Conservation (phyloP, 2,888 invertebrate genomes). For the Nezara viridula region DNA sequence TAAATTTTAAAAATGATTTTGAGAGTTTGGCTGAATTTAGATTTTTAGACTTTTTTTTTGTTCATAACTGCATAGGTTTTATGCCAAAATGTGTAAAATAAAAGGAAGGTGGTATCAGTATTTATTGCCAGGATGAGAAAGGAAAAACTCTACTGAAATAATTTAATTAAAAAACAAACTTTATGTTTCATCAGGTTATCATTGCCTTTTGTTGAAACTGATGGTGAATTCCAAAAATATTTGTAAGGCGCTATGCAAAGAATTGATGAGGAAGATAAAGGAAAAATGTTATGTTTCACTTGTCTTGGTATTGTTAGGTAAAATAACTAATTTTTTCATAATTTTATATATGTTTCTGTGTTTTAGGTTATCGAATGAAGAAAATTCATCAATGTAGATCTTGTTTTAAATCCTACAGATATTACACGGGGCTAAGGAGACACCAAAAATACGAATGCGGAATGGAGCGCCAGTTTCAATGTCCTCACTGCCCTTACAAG, state of each 20-base stretch:
- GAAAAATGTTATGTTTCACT: neutral
- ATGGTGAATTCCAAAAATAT: neutral
- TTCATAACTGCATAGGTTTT: too few relatives aligned
- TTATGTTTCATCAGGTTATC: too few relatives aligned
- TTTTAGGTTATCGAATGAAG: slow-evolving; percentile 12
- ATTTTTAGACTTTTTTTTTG: too few relatives aligned
- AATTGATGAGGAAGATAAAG: neutral
- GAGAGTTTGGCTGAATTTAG: too few relatives aligned
- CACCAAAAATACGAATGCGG: slow-evolving; percentile 69
- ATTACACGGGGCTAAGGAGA: slow-evolving; percentile 66
- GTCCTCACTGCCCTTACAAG: slow-evolving; percentile 67
- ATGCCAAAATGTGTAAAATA: too few relatives aligned
- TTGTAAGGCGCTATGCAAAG: neutral
- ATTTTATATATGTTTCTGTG: neutral
- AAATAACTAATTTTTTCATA: neutral
- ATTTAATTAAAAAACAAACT: too few relatives aligned
- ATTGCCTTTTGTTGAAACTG: neutral
- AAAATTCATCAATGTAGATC: slow-evolving; percentile 23
- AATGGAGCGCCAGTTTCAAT: slow-evolving; percentile 68
- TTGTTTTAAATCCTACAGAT: slow-evolving; percentile 47
- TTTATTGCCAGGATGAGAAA: too few relatives aligned
- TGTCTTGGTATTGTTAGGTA: neutral
- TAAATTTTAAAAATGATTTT: too few relatives aligned
- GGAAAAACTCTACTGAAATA: too few relatives aligned
- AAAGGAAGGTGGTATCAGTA: too few relatives aligned